Evolutionary conservation across 2,888 invertebrate genomes (phyloP).

Genomic region (Hirtodrosophila histrioides): DNA sequence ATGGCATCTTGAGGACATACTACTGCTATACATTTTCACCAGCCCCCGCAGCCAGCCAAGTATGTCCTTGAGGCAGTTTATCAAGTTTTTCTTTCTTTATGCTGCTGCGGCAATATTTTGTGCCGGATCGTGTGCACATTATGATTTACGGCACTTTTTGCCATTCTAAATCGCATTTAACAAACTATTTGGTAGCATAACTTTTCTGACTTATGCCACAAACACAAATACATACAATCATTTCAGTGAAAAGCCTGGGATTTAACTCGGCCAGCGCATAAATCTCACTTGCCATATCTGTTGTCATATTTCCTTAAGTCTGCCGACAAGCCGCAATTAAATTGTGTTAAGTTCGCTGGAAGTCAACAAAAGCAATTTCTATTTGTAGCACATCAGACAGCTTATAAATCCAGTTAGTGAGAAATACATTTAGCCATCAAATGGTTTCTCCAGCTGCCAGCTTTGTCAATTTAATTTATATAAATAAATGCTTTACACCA

Average conservation of each 20-base stretch:
- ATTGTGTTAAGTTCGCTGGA: conserved; percentile 1
- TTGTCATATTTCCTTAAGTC: neutral
- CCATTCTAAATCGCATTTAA: conserved; percentile 16
- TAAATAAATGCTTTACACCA: conserved; percentile 23
- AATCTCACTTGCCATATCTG: conserved; percentile 1
- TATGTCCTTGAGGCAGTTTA: conserved; percentile 33
- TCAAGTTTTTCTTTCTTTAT: conserved; percentile 40
- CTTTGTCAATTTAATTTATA: conserved; percentile 28
- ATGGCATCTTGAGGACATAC: conserved; percentile 30
- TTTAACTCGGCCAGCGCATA: conserved; percentile 32
- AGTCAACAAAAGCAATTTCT: neutral
- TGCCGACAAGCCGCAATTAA: conserved; percentile 10
- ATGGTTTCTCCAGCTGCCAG: neutral
- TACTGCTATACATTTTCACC: too few relatives aligned
- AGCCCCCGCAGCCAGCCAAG: too few relatives aligned
- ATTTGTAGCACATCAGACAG: conserved; percentile 1
- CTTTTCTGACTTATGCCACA: conserved; percentile 14
- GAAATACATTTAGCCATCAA: neutral
- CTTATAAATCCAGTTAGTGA: conserved; percentile 5
- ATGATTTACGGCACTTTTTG: conserved; percentile 59
- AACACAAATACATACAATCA: conserved; percentile 1
- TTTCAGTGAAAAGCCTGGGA: conserved; percentile 17
- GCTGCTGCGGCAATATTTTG: conserved; percentile 39
- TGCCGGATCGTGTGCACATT: conserved; percentile 28
- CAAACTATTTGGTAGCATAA: conserved; percentile 42